Evolutionary conservation across 2,113 vertebrate genomes (phyloP).

Genomic region (Isichthys henryi): DNA sequence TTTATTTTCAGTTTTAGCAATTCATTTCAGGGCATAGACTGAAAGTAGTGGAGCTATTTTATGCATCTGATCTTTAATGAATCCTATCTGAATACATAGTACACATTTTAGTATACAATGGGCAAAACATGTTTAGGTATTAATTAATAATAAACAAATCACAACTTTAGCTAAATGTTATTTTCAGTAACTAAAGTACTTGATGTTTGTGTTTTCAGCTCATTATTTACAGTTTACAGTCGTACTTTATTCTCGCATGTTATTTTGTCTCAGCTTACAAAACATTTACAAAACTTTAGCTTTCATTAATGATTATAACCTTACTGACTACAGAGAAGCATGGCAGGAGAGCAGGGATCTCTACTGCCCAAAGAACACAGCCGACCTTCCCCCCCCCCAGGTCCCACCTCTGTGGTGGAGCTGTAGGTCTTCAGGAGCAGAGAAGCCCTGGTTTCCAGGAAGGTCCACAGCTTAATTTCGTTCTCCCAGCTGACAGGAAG

Average conservation of each 20-base stretch:
- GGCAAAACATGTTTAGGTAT: not conserved
- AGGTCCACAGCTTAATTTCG: constrained; percentile 94
- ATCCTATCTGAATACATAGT: not conserved
- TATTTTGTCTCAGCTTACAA: not conserved
- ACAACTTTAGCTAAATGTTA: not conserved
- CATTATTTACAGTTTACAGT: not conserved
- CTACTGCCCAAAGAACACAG: not conserved
- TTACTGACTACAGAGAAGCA: not conserved
- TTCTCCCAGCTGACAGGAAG: constrained; percentile 97
- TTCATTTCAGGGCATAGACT: not conserved
- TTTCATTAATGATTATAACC: not conserved
- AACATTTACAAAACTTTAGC: not conserved
- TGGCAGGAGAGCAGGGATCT: not conserved
- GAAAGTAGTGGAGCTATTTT: not conserved
- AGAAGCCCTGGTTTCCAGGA: constrained; percentile 86
- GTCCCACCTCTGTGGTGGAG: constrained; percentile 72
- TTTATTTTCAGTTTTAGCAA: not conserved
- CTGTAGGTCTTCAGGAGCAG: constrained; percentile 94
- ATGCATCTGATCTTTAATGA: not conserved
- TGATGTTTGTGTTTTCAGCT: not conserved
- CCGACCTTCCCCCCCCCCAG: not conserved
- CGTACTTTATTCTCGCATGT: not conserved
- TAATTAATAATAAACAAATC: not conserved
- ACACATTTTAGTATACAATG: not conserved
- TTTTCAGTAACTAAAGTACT: not conserved